These are phyloP conservation scores for Gobio occitaniae DNA, from an alignment of 2,797 vertebrate genomes.

Conservation along the genomic window DNA sequence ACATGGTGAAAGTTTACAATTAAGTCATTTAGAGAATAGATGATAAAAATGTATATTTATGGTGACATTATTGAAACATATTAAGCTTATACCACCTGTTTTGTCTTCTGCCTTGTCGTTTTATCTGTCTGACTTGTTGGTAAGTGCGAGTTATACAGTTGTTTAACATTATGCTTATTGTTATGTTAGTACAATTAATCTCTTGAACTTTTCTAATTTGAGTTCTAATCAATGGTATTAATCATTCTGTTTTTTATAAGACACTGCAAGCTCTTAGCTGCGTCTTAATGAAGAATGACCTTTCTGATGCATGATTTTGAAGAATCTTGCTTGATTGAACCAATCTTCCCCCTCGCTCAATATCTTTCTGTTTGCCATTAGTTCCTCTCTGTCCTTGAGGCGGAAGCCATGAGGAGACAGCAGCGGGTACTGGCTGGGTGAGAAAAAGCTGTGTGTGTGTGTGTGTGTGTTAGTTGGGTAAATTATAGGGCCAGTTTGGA, in stretches of 20 bases:
- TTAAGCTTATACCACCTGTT: neutral
- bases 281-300: slow-evolving; percentile 18
- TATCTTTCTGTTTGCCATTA: neutral
- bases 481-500: neutral
- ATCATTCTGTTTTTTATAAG: neutral
- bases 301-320: slow-evolving; percentile 8
- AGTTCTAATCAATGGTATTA: neutral
- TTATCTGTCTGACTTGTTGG: neutral
- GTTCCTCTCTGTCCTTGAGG: neutral
- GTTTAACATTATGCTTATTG: neutral
- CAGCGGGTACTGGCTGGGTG: neutral
- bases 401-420: slow-evolving; percentile 1
- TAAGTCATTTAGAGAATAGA: neutral
- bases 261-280: neutral
- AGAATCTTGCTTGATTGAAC: slow-evolving; percentile 22
- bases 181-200: neutral
- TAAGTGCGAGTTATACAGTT: neutral
- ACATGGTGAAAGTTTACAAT: neutral
- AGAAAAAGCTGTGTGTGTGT: neutral
- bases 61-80: neutral
- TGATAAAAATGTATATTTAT: neutral
- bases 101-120: too few relatives aligned
- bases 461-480: neutral
- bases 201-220: neutral
- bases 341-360: neutral